phyloP scores from a whole-genome alignment of 2,113 vertebrate species.

The Hassar affinis region DNA sequence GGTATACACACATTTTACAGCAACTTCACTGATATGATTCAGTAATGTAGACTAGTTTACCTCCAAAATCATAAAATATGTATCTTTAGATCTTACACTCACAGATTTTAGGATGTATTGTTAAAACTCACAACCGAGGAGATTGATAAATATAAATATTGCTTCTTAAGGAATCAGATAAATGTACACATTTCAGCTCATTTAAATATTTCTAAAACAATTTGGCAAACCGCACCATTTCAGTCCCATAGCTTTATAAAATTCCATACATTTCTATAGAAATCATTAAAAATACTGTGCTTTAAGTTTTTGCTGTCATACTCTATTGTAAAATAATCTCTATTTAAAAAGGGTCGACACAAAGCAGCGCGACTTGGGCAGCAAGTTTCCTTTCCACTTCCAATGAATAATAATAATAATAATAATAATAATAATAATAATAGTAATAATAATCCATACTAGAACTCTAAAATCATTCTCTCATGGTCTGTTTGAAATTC shows the following conservation, averaged over 20 bases:
- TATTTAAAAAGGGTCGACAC: constrained; percentile 61
- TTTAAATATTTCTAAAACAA: constrained; percentile 57
- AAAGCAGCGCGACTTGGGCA: constrained; percentile 66
- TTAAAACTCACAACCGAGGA: constrained; percentile 66
- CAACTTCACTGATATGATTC: constrained; percentile 73
- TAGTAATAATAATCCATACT: constrained; percentile 31
- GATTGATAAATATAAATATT: constrained; percentile 75
- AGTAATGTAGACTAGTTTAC: background rate
- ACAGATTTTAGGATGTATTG: constrained; percentile 36
- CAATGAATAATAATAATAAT: background rate
- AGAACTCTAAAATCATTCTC: constrained; percentile 31
- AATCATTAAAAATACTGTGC: constrained; percentile 81
- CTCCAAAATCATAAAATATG: constrained; percentile 52
- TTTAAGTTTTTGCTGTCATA: constrained; percentile 60
- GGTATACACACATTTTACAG: constrained; percentile 83
- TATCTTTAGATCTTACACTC: constrained; percentile 23
- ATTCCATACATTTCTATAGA: constrained; percentile 77
- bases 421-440: constrained; percentile 35
- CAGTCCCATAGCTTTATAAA: constrained; percentile 73
- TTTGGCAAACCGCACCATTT: constrained; percentile 74
- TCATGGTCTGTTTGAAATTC: constrained; percentile 8
- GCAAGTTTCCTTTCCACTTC: constrained; percentile 26
- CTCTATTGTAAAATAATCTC: constrained; percentile 63
- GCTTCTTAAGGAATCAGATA: constrained; percentile 73
- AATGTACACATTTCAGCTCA: constrained; percentile 52